Evolutionary conservation across 1,140 invertebrate species (phyloP).

Genomic region (Lordiphosa clarofinis): DNA sequence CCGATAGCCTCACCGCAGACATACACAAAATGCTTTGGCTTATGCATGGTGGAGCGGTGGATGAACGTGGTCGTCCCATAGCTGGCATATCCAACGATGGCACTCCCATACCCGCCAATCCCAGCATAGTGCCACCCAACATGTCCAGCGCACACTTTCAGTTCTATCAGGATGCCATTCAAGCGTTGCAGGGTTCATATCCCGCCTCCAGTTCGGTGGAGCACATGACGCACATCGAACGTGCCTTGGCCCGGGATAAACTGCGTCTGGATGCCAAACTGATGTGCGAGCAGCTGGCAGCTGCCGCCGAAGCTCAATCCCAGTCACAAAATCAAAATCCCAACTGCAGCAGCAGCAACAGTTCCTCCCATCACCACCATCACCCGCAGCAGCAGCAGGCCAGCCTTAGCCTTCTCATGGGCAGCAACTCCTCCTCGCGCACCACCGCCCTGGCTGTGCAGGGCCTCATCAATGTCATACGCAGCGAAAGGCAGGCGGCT

Average conservation of each 20-base stretch:
- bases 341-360: constrained; percentile 10
- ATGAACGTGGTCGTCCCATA: constrained; percentile 61
- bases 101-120: constrained; percentile 45
- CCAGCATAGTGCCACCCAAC: constrained; percentile 57
- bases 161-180: constrained; percentile 73
- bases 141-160: constrained; percentile 73
- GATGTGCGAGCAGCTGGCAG: constrained; percentile 61
- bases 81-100: constrained; percentile 51
- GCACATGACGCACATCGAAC: constrained; percentile 57
- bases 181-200: constrained; percentile 56
- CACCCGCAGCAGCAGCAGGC: constrained; percentile 30
- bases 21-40: constrained; percentile 78
- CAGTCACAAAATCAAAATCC: not conserved
- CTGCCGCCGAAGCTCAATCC: constrained; percentile 27
- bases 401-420: constrained; percentile 48
- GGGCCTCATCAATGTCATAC: constrained; percentile 63
- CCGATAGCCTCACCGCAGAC: constrained; percentile 71
- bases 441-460: constrained; percentile 45
- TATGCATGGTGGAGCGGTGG: constrained; percentile 66
- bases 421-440: constrained; percentile 15
- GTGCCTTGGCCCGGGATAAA: constrained; percentile 53
- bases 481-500: constrained; percentile 48
- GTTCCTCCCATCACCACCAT: not conserved
- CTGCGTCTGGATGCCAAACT: constrained; percentile 53
- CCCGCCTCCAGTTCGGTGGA: constrained; percentile 45